Evolutionary conservation across 2,113 vertebrate species (phyloP), one percentile per base, ranked within the genome.

Genomic region (Psilopogon haemacephalus): DNA sequence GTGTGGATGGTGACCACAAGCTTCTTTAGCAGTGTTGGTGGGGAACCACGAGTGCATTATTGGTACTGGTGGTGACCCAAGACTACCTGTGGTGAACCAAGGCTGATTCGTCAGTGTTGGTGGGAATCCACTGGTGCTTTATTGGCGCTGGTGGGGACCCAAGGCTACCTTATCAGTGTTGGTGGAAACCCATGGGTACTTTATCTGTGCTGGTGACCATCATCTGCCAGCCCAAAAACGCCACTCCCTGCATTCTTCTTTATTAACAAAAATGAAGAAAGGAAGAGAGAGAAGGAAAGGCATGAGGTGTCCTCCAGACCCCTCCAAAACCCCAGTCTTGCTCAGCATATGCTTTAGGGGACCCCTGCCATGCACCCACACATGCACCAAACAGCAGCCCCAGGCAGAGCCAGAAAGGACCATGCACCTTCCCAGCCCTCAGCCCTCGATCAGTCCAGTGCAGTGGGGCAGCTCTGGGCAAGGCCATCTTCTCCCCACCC

Each of bases 401-500:
- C 30, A 7, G 50, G 38, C 64, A 15, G 60, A 44, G 42, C 42
- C 1, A 1, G 60, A 54, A 63, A 80, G 74, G 38, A 60, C 52
- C 35, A 2, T 62, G 73, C 86, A 90, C 64, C 46, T 26, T 40
- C 88, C 85, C 59, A 6, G 40, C 19, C 24, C 82, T 55, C 56
- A 60, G 62, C 77, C 93, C 86, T 94, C 73, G 62, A 95, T 87
- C 93, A 94, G 91, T 78, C 76, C 84, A 84, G 89, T 90, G 93
- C 86, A 90, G 86, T 60, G 77, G 77, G 70, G 62, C 86, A 90
- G 93, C 75, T 79, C 75, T 18, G 64, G 86, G 86, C 68, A 65
- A 48, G 62, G 84, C 37, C 48, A 33, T 17, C 58, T 55, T 52
- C 79, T 74, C 33, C 72, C 69, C 28, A 0, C 19, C 52, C 74